Evolutionary conservation across 2,113 vertebrate genomes (phyloP), one percentile per base, ranked within the genome.

Genomic region (Heterochromis multidens): DNA sequence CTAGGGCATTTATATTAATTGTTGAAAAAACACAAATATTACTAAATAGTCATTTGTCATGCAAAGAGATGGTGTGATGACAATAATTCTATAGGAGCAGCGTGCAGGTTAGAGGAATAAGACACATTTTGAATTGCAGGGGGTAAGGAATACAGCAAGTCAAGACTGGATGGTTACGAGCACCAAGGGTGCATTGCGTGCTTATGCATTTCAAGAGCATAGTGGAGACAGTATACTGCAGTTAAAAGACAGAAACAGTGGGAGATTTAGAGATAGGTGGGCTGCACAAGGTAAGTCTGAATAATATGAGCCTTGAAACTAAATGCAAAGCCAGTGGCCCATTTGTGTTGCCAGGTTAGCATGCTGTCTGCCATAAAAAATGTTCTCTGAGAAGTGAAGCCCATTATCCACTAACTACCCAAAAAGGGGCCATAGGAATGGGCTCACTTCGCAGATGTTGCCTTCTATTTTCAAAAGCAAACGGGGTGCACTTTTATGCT

Each of bases 331-430:
- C 80, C 77, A 88, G 33, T 61, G 79, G 61, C 59, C 86, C 49
- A 65, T 80, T 80, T 80, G 80, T 76, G 52, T 78, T 79, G 74
- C 40, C 61, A 58, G 88, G 77, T 79, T 79, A 52, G 60, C 37
- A 12, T 25, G 52, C 82, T 82, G 58, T 54, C 63, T 61, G 83
- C 80, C 85, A 84, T 80, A 86, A 80, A 80, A 91, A 91, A 88
- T 86, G 88, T 81, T 91, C 88, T 78, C 77, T 80, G 86, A 78
- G 78, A 88, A 88, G 77, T 85, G 87, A 92, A 89, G 81, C 84
- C 93, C 92, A 95, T 95, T 95, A 93, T 91, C 92, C 80, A 91
- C 89, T 84, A 92, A 89, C 89, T 88, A 91, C 82, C 77, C 63
- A 81, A 90, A 92, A 87, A 86, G 87, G 87, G 94, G 82, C 81